phyloP scores from a whole-genome alignment of 2,888 invertebrate genomes.

The Drosophila formosana region DNA sequence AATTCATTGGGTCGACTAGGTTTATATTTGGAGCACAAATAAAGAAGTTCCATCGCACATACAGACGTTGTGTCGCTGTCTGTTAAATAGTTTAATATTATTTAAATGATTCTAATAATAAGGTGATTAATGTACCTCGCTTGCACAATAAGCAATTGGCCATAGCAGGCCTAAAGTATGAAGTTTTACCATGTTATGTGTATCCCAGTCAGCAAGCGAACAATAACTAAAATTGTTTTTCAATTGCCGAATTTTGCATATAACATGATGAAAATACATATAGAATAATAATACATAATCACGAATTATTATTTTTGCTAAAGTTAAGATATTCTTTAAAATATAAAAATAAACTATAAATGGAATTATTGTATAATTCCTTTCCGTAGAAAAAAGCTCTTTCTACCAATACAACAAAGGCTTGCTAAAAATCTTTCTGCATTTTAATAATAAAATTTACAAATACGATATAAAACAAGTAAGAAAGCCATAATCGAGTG shows the following conservation, averaged over 20 bases:
- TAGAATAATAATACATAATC: not conserved
- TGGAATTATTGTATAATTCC: not conserved
- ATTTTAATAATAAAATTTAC: not conserved
- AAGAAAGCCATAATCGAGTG: too few species aligned
- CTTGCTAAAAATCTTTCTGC: too few species aligned
- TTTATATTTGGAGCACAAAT: constrained; percentile 27
- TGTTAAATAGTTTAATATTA: not conserved
- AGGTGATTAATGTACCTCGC: constrained; percentile 1
- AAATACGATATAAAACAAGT: too few species aligned
- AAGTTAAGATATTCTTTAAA: too few species aligned
- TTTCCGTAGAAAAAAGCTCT: too few species aligned
- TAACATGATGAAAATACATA: too few species aligned
- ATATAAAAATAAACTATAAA: too few species aligned
- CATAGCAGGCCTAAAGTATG: constrained; percentile 2
- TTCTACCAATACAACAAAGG: not conserved
- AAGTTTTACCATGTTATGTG: not conserved
- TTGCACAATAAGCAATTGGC: not conserved
- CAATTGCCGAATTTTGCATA: not conserved
- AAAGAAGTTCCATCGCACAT: constrained; percentile 42
- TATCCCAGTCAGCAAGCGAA: not conserved
- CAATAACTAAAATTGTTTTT: constrained; percentile 9
- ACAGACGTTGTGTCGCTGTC: constrained; percentile 13
- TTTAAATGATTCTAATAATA: not conserved
- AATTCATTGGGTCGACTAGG: constrained; percentile 25
- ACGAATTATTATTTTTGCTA: not conserved